These are phyloP conservation scores for Squalus acanthias DNA, from an alignment of 2,797 vertebrate genomes.

Conservation along the genomic window DNA sequence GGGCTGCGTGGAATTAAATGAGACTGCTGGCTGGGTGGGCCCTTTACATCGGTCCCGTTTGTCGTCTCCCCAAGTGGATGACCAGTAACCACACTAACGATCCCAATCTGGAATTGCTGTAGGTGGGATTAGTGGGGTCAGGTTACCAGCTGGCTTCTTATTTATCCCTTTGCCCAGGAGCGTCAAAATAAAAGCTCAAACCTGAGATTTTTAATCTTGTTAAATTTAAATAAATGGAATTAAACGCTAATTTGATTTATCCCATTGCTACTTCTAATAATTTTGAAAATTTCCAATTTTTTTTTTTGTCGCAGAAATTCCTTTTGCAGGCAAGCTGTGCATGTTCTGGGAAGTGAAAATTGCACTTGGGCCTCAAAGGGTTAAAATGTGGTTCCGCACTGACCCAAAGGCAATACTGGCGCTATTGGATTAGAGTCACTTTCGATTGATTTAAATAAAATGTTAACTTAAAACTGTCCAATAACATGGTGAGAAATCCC, in stretches of 20 bases:
- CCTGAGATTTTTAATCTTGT: neutral
- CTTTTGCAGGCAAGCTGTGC: neutral
- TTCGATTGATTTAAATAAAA: neutral
- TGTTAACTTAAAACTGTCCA: neutral
- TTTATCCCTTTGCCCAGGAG: neutral
- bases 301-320: neutral
- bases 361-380: neutral
- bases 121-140: neutral
- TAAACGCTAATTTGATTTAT: neutral
- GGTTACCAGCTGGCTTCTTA: neutral
- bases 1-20: neutral
- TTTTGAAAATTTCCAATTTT: neutral
- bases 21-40: neutral
- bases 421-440: neutral
- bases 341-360: neutral
- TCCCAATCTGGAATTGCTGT: neutral
- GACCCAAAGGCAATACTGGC: neutral
- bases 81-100: neutral
- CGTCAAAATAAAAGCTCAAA: neutral
- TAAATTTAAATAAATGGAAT: neutral
- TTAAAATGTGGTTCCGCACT: neutral
- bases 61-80: neutral
- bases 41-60: neutral
- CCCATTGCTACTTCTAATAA: neutral
- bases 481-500: neutral